Evolutionary conservation across 2,113 vertebrate genomes (phyloP), one percentile per base, ranked within the genome.

Genomic region (Mola mola): DNA sequence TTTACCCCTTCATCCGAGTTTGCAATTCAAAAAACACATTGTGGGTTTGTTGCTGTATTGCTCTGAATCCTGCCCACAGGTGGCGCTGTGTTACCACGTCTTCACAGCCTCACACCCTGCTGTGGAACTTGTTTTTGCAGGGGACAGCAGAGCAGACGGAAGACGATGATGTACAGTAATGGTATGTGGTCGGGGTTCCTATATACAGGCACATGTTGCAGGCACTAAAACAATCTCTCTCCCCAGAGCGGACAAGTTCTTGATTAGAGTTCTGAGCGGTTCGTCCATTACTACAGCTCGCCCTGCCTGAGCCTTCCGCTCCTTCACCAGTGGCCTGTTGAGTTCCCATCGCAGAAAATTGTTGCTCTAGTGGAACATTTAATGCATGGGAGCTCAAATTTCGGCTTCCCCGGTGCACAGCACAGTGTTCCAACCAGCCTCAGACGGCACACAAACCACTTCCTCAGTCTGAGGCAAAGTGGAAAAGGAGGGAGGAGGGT

Each of bases 291-390:
- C 6, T 8, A 29, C 17, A 34, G n/a, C 63, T 1, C n/a, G n/a
- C 74, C 31, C 48, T 28, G 21, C 25, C 43, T 24, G 57, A 53
- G 6, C 25, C 15, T 36, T 53, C 5, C 1, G 33, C 58, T 72
- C 65, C 60, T 69, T 55, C 36, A 58, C 77, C 84, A 79, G 57
- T 51, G 31, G 19, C 47, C 57, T 55, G 43, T 76, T 73, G 68
- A 82, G 87, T 88, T 84, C 71, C 87, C 60, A 72, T 79, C 74
- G 25, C 59, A 85, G 72, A 91, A n/a, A 92, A 89, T 66, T 66
- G 82, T 89, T 90, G 79, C 85, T 88, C 83, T 84, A 82, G 84
- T 90, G 91, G 89, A 92, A 92, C 87, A 85, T 92, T 92, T 90
- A 90, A 91, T 87, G 76, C 71, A 76, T 48, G 57, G 52, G 34